Evolutionary conservation across 2,113 vertebrate species (phyloP).

Genomic region (Procavia capensis): DNA sequence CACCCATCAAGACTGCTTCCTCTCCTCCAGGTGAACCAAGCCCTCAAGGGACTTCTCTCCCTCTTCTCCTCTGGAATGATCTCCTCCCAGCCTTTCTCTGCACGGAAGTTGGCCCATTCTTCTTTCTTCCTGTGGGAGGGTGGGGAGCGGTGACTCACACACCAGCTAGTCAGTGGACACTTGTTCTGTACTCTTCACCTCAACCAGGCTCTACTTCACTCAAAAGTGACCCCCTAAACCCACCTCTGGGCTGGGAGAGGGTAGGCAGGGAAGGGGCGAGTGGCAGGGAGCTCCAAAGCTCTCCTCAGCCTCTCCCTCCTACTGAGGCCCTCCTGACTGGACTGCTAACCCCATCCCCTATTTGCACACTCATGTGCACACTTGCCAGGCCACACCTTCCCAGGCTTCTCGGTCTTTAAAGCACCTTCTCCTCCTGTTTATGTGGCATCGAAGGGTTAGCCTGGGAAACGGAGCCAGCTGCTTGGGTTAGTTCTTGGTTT

Average conservation of each 20-base stretch:
- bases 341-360: neutral
- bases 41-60: neutral
- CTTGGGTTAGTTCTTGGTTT: neutral
- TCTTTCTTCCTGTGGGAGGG: neutral
- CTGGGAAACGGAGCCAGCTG: neutral
- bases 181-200: neutral
- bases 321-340: neutral
- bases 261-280: neutral
- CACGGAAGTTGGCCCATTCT: neutral
- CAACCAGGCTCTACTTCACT: neutral
- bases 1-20: neutral
- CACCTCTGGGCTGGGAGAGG: neutral
- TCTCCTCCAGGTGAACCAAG: neutral
- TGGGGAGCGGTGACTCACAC: neutral
- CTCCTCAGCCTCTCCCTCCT: neutral
- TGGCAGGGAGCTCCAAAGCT: neutral
- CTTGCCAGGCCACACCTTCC: neutral
- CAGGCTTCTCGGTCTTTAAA: neutral
- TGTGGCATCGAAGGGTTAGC: neutral
- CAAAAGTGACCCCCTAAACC: neutral
- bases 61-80: neutral
- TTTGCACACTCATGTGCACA: accelerated
- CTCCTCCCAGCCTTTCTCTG: neutral
- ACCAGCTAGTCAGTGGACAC: neutral
- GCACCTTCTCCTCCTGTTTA: neutral